These are phyloP conservation scores for Lineus longissimus DNA, from an alignment of 1,140 invertebrate species.

Conservation along the genomic window DNA sequence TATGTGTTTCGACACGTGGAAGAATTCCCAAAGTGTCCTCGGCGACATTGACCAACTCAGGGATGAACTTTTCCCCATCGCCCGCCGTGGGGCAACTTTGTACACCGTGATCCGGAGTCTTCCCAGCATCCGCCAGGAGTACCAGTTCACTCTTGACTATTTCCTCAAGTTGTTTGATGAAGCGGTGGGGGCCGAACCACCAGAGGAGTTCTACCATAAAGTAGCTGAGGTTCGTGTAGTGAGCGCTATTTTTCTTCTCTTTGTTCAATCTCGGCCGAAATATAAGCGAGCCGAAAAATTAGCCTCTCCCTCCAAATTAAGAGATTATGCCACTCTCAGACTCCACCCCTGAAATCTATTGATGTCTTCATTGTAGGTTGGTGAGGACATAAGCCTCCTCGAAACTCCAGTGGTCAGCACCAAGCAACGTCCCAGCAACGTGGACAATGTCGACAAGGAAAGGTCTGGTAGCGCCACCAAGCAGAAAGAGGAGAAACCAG, in stretches of 20 bases:
- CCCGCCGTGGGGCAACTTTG: constrained; percentile 43
- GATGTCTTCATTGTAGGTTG: too few relatives aligned
- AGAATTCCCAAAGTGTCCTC: constrained; percentile 31
- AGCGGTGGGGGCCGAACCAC: constrained; percentile 40
- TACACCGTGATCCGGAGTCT: constrained; percentile 40
- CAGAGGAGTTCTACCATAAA: constrained; percentile 24
- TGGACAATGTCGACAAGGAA: too few relatives aligned
- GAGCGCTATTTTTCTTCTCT: too few relatives aligned
- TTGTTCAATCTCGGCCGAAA: neutral
- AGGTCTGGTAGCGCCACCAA: too few relatives aligned
- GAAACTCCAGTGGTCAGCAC: too few relatives aligned
- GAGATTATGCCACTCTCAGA: neutral
- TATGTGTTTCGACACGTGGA: constrained; percentile 15
- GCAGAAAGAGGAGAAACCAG: too few relatives aligned
- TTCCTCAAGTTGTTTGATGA: constrained; percentile 49
- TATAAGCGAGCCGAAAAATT: neutral
- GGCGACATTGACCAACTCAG: constrained; percentile 39
- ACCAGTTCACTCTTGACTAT: constrained; percentile 44
- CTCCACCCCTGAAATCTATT: neutral
- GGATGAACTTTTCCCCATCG: constrained; percentile 47
- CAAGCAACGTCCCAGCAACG: too few relatives aligned
- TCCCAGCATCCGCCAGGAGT: constrained; percentile 39
- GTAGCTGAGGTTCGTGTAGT: too few relatives aligned
- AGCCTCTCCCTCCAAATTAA: neutral
- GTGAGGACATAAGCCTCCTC: too few relatives aligned